Percentiles rank a stretch among this genome's conserved stretches.
Evolutionary conservation across 2,888 invertebrate genomes (phyloP).

Genomic region (Philonicus albiceps): DNA sequence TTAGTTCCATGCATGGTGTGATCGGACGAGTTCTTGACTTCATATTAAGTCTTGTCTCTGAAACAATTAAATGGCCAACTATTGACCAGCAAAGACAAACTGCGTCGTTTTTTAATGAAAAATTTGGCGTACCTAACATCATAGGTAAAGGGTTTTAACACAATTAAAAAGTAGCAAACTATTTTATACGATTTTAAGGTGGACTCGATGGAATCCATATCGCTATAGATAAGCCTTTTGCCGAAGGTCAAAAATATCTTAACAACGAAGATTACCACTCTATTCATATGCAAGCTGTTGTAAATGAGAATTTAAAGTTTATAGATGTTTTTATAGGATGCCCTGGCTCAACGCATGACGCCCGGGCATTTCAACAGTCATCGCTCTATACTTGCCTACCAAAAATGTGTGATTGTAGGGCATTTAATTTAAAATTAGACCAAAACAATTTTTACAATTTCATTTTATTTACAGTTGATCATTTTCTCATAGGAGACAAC

Average conservation of each 20-base stretch:
- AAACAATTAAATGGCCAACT: not conserved
- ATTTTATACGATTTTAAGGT: not conserved
- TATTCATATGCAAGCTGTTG: not conserved
- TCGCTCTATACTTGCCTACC: not conserved
- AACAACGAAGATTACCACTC: not conserved
- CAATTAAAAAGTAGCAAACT: not conserved
- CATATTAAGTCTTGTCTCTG: not conserved
- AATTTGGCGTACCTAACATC: not conserved
- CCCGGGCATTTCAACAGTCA: not conserved
- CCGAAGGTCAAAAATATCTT: not conserved
- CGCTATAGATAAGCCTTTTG: not conserved
- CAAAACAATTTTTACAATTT: too few species aligned
- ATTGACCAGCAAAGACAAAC: not conserved
- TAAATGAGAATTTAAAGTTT: not conserved
- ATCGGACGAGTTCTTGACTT: not conserved
- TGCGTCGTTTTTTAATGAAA: not conserved
- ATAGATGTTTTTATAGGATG: not conserved
- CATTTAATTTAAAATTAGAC: too few species aligned
- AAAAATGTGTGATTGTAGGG: not conserved
- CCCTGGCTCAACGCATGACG: not conserved
- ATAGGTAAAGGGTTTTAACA: not conserved
- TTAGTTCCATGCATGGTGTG: not conserved
- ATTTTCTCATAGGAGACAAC: not conserved
- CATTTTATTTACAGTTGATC: not conserved
- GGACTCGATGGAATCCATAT: not conserved